Conservation (phyloP, 2,888 invertebrate species). For the Epicampocera succincta region DNA sequence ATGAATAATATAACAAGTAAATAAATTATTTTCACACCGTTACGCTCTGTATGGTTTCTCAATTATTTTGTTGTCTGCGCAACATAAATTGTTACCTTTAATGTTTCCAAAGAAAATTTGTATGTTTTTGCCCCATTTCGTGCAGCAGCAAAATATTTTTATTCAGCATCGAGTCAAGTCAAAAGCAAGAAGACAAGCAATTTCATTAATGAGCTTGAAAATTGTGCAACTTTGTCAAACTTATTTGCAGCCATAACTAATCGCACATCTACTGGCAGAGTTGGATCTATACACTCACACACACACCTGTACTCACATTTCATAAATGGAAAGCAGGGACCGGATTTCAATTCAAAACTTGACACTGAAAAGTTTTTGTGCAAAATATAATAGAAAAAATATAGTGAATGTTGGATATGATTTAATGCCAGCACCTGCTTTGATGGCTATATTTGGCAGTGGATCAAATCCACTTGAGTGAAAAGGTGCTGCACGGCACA, state of each 20-base stretch:
- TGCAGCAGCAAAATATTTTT: neutral
- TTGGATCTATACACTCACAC: too few species aligned
- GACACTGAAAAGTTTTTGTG: too few species aligned
- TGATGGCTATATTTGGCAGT: too few species aligned
- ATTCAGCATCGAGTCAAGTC: conserved; percentile 2
- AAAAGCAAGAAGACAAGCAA: conserved; percentile 51
- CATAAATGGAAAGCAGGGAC: too few species aligned
- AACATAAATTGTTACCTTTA: conserved; percentile 2
- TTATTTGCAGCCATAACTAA: conserved; percentile 51
- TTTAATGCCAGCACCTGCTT: too few species aligned
- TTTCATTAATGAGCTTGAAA: conserved; percentile 69
- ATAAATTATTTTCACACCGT: conserved; percentile 30
- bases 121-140: neutral
- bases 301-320: too few species aligned
- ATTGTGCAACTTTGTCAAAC: conserved; percentile 69
- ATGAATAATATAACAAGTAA: conserved; percentile 3
- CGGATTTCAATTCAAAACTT: too few species aligned
- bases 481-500: too few species aligned
- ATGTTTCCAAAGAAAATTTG: neutral
- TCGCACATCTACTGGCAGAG: too few species aligned
- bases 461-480: too few species aligned
- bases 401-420: too few species aligned
- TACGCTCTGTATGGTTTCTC: neutral
- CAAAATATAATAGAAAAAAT: too few species aligned
- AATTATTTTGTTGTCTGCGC: conserved; percentile 17